Conservation (phyloP, 64 coral and sea anemone genomes). For the Trachythela sp. region DNA sequence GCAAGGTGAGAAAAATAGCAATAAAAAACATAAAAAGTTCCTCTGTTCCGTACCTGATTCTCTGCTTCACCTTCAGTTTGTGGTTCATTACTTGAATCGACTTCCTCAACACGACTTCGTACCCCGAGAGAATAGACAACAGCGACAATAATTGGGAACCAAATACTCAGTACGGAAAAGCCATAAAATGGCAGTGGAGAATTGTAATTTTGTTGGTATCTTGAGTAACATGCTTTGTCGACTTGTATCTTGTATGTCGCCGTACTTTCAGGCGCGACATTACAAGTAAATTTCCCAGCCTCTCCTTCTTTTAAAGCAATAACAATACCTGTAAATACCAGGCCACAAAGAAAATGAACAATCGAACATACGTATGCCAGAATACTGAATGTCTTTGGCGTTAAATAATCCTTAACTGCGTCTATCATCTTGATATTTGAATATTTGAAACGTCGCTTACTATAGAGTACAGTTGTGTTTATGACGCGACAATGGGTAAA, state of each 20-base stretch:
- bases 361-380: too few relatives aligned
- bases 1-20: not conserved
- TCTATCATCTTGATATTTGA: too few relatives aligned
- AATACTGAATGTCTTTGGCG: too few relatives aligned
- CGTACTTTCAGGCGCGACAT: not conserved
- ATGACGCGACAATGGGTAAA: too few relatives aligned
- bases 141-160: not conserved
- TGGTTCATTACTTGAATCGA: not conserved
- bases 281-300: not conserved
- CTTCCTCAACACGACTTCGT: too few relatives aligned
- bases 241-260: not conserved
- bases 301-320: too few relatives aligned
- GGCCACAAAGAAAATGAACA: too few relatives aligned
- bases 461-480: too few relatives aligned
- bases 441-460: too few relatives aligned
- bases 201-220: not conserved
- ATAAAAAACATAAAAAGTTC: not conserved
- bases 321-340: too few relatives aligned
- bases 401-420: too few relatives aligned
- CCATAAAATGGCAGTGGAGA: not conserved
- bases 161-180: not conserved
- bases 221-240: not conserved
- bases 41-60: not conserved
- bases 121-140: not conserved
- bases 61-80: too few relatives aligned